Evolutionary conservation across 2,113 vertebrate species (phyloP), one percentile per base, ranked within the genome.

Genomic region (Mastomys natalensis): DNA sequence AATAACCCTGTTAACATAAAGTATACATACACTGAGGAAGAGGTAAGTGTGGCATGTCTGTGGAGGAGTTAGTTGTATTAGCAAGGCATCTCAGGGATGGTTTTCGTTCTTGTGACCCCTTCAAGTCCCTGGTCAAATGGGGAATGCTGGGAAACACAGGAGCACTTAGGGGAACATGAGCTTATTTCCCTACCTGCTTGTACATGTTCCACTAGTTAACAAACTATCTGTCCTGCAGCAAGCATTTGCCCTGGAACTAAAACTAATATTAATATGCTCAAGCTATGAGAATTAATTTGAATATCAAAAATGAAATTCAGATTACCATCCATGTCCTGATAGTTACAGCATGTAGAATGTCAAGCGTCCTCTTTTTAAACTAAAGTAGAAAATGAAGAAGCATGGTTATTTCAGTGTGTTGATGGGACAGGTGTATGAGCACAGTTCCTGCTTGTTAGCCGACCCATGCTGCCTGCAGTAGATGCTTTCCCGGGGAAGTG

Each of bases 271-370:
- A 84, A 82, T n/a, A 80, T 9, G 87, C 93, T 97, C 77, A 91
- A 98, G 87, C 89, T 94, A 93, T 97, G 96, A 81, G 78, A 97
- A 89, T 78, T 95, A 97, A 98, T 98, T 68, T 94, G 95, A 98
- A 92, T 97, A 97, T 93, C 53, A 94, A 96, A 98, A 95, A 88
- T 94, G 87, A 92, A 89, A 96, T 95, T 97, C 97, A 97, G 90
- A 94, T 96, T 92, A 98, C 53, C 3, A 93, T 97, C 26, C 91
- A 95, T 89, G 73, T 92, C 96, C 93, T 97, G 96, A 97, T 73
- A 95, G 89, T 92, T 97, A 93, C 24, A 97, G 76, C 87, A 90
- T 31, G 53, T 86, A 92, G 70, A 91, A 73, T 87, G 92, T 76
- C 77, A 97, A 94, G 95, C 7, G 22, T 88, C 64, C 58, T 85